Evolutionary conservation across 2,888 invertebrate genomes (phyloP), one percentile per base, ranked within the genome.

Genomic region (Agonopterix alstromeriana): DNA sequence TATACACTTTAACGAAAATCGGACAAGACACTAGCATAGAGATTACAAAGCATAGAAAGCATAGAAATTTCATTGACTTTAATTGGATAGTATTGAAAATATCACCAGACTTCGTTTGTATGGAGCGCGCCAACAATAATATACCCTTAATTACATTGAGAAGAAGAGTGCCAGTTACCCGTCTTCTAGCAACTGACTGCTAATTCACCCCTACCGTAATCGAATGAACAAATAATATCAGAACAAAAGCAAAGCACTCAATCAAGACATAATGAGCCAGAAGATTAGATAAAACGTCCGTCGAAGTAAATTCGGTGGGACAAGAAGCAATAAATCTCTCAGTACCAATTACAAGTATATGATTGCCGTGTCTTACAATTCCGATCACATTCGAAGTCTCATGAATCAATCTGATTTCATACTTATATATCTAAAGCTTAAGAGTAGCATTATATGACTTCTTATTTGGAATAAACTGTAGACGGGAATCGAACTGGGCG

Each of bases 281-380:
- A 62, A 84, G 85, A 84, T 85, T 77, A 84, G 84, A 84, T 84
- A 84, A 80, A 80, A 74, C 62, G 66, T 61, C 61, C 54, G 50
- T 57, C 59, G 65, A 67, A 75, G 69, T 68, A 70, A 77, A 82
- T 65, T 73, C 67, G 61, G 59, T 58, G 66, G 69, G 81, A 80
- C 77, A 74, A 63, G 62, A 58, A 60, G 60, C 73, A 73, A 82
- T 85, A 84, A 82, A 84, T 85, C 82, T 84, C 73, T 71, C 68
- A 56, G 64, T 74, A 67, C 72, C 81, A 83, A 84, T 84, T 83
- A 82, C 73, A 71, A 67, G 67, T 68, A 68, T 79, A 82, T 83
- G 82, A 83, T 82, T 74, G 75, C 58, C 56, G 60, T 56, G 56
- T 61, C 61, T 57, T 27, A 27, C 7, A 27, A 7, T 5, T 27